Evolutionary conservation across 2,888 invertebrate genomes (phyloP).

Genomic region (Ellobium chinense): DNA sequence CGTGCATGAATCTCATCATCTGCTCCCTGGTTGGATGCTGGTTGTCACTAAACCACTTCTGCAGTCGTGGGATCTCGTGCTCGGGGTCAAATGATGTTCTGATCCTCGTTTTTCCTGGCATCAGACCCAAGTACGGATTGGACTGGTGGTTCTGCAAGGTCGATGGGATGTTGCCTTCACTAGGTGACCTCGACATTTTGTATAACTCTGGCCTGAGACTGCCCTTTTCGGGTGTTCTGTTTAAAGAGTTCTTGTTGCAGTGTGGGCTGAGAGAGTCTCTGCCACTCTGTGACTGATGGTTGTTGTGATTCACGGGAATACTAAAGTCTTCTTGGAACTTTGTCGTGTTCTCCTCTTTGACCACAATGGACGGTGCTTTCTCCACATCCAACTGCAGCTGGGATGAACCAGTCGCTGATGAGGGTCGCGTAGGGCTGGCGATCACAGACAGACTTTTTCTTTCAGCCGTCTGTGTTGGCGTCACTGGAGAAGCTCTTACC

Average conservation of each 20-base stretch:
- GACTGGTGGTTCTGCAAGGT: slow-evolving; percentile 34
- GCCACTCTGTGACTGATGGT: neutral
- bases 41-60: slow-evolving; percentile 97
- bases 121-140: slow-evolving; percentile 38
- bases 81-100: slow-evolving; percentile 98
- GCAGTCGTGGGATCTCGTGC: slow-evolving; percentile 95
- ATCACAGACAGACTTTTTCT: neutral
- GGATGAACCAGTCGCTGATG: neutral
- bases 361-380: neutral
- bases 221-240: slow-evolving; percentile 7
- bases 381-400: neutral
- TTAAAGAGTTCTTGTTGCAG: neutral
- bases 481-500: neutral
- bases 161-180: slow-evolving; percentile 36
- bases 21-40: slow-evolving; percentile 98
- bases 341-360: neutral
- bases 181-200: slow-evolving; percentile 16
- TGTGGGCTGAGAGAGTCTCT: neutral
- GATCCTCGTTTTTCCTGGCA: slow-evolving; percentile 84
- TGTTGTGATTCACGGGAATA: neutral
- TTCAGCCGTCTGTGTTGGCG: neutral
- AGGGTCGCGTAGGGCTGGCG: neutral
- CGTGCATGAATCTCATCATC: slow-evolving; percentile 96
- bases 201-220: neutral
- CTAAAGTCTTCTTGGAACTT: neutral